Base-by-base conservation (phyloP, 2,797 vertebrate genomes). In the Ammospiza maritima region DNA sequence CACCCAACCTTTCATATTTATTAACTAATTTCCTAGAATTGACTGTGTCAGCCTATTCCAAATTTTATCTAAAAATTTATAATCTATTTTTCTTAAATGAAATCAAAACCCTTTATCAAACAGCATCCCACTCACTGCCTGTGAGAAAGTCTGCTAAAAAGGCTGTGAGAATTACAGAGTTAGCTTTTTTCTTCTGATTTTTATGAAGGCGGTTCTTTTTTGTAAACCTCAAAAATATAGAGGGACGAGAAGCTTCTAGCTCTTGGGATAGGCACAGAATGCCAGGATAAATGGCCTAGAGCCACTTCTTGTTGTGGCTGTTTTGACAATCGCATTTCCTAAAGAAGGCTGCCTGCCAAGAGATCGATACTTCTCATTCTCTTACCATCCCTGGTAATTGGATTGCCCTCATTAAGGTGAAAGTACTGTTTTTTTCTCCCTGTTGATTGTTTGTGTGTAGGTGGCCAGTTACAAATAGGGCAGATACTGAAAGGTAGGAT, bases 401-500 rank as follows among this genome's bases (percentile, higher is more conserved):
- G 97, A 97, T 98, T 97, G 88, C 86, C 87, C 90, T 97, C 95
- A 96, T 97, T 97, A 96, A 94, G 93, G 95, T 96, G 94, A 93
- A 91, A 97, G 96, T 85, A 69, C 91, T 80, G 40, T 40, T n/a
- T 92, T 94, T 96, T 85, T 67, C 73, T 88, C 74, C 72, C 78
- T 79, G 67, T 90, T 96, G 93, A 93, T 94, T 96, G 89, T 88
- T 90, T 93, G 78, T 74, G 69, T 86, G 93, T 97, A 93, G 86
- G 84, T 96, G 83, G 94, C 87, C 85, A 61, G 89, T 88, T 94
- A 97, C 85, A 96, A 97, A 83, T 93, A 89, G 95, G 89, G 77
- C 92, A 91, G 83, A 88, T 87, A 54, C 51, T 67, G 74, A 88
- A 94, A 93, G 0, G 45, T 38, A 61, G 85, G 60, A 48, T 47